These are phyloP conservation scores for Eupithecia vulgata DNA, from an alignment of 2,888 invertebrate genomes.

Conservation along the genomic window DNA sequence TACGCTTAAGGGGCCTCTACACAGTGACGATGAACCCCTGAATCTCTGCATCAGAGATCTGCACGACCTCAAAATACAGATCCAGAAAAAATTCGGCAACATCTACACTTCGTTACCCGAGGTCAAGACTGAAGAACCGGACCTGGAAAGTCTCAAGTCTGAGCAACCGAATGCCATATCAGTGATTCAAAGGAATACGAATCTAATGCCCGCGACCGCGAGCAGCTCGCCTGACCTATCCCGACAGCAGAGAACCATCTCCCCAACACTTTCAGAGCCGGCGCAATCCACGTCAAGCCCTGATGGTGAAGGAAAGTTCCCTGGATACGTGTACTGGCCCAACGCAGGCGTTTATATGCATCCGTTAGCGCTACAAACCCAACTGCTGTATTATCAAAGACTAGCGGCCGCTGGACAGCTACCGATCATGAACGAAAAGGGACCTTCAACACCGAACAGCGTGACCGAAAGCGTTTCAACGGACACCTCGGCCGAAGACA, in stretches of 20 bases:
- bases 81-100: slow-evolving; percentile 86
- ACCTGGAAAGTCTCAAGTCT: slow-evolving; percentile 76
- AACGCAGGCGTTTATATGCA: slow-evolving; percentile 88
- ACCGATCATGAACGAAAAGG: slow-evolving; percentile 69
- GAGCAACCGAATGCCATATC: slow-evolving; percentile 78
- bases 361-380: slow-evolving; percentile 88
- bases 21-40: slow-evolving; percentile 87
- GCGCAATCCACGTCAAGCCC: slow-evolving; percentile 67
- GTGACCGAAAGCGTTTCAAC: slow-evolving; percentile 57
- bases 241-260: slow-evolving; percentile 60
- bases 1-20: slow-evolving; percentile 65
- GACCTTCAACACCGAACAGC: slow-evolving; percentile 64
- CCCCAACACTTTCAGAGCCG: slow-evolving; percentile 72
- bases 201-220: slow-evolving; percentile 66
- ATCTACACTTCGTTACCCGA: slow-evolving; percentile 83
- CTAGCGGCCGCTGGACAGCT: slow-evolving; percentile 84
- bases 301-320: slow-evolving; percentile 68
- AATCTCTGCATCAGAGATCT: slow-evolving; percentile 93
- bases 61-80: slow-evolving; percentile 86
- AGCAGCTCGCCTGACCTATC: slow-evolving; percentile 76
- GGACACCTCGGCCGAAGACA: slow-evolving; percentile 72
- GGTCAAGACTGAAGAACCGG: slow-evolving; percentile 85
- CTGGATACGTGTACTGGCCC: slow-evolving; percentile 88
- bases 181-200: slow-evolving; percentile 77
- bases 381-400: slow-evolving; percentile 89